Percentiles rank a stretch among this genome's conserved stretches.
These are phyloP conservation scores for Leptura quadrifasciata DNA, from an alignment of 2,888 invertebrate species.

Conservation along the genomic window DNA sequence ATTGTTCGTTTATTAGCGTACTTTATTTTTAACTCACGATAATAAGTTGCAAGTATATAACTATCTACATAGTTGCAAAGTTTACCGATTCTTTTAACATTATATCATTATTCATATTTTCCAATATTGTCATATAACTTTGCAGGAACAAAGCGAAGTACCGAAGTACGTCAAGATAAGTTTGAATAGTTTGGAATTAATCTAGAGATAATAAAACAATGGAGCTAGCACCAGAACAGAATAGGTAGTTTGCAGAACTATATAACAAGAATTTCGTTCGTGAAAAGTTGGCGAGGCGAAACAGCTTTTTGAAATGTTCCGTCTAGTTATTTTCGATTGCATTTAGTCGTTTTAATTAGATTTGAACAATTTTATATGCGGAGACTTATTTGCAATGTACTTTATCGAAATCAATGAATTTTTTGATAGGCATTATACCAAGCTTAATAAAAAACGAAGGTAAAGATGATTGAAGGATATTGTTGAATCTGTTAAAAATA, in stretches of 20 bases:
- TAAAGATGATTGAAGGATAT: too few relatives aligned
- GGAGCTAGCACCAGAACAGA: not conserved
- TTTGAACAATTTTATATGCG: not conserved
- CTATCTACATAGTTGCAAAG: too few relatives aligned
- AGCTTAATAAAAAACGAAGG: too few relatives aligned
- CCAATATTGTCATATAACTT: conserved; percentile 1
- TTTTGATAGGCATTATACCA: too few relatives aligned
- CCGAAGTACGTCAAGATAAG: conserved; percentile 10
- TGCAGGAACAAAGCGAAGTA: not conserved
- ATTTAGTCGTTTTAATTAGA: not conserved
- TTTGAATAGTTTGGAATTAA: conserved; percentile 19
- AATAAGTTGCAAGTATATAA: too few relatives aligned
- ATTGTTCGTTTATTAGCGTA: too few relatives aligned
- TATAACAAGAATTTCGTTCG: not conserved
- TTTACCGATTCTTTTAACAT: not conserved
- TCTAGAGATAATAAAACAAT: conserved; percentile 12
- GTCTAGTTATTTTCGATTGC: not conserved
- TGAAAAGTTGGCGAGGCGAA: not conserved
- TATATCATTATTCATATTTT: not conserved
- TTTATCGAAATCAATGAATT: too few relatives aligned
- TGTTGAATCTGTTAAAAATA: too few relatives aligned
- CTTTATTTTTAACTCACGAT: too few relatives aligned
- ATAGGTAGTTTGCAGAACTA: not conserved
- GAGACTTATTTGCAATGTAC: too few relatives aligned
- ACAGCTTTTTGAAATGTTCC: not conserved